Percentiles rank a stretch among this genome's conserved stretches.
These are phyloP conservation scores for Synanthedon andrenaeformis DNA, from an alignment of 2,888 invertebrate genomes.

Conservation along the genomic window DNA sequence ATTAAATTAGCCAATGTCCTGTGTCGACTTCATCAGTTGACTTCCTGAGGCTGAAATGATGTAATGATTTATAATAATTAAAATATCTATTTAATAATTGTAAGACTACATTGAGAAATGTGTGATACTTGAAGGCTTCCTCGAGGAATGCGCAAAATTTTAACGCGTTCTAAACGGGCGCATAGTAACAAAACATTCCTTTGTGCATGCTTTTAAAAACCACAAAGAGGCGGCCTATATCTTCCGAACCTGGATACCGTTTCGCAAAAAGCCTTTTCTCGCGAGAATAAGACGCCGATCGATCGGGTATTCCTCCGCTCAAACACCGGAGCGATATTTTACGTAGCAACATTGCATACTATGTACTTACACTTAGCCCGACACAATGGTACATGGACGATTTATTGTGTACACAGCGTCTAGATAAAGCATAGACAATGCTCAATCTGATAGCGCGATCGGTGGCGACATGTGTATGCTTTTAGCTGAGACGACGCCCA, in stretches of 20 bases:
- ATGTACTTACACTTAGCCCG: slow-evolving; percentile 20
- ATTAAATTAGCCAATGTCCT: no score
- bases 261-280: slow-evolving; percentile 21
- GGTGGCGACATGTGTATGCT: slow-evolving; percentile 60
- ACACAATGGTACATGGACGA: slow-evolving; percentile 50
- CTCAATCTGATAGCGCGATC: slow-evolving; percentile 50
- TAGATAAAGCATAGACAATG: slow-evolving; percentile 62
- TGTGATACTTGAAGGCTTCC: no score
- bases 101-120: no score
- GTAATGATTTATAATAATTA: no score
- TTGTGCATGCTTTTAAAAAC: slow-evolving; percentile 22
- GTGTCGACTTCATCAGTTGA: no score
- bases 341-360: slow-evolving; percentile 19
- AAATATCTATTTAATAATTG: no score
- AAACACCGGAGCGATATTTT: slow-evolving; percentile 47
- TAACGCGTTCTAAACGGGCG: not conserved
- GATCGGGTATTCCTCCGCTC: slow-evolving; percentile 45
- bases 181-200: slow-evolving; percentile 13
- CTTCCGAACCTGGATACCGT: slow-evolving; percentile 29
- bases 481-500: slow-evolving; percentile 62
- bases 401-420: slow-evolving; percentile 54
- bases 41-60: no score
- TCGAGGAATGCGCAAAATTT: no score
- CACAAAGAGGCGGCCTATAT: slow-evolving; percentile 27
- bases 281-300: slow-evolving; percentile 30